Evolutionary conservation across 2,888 invertebrate genomes (phyloP), one percentile per base, ranked within the genome.

Genomic region (Bombyx huttoni): DNA sequence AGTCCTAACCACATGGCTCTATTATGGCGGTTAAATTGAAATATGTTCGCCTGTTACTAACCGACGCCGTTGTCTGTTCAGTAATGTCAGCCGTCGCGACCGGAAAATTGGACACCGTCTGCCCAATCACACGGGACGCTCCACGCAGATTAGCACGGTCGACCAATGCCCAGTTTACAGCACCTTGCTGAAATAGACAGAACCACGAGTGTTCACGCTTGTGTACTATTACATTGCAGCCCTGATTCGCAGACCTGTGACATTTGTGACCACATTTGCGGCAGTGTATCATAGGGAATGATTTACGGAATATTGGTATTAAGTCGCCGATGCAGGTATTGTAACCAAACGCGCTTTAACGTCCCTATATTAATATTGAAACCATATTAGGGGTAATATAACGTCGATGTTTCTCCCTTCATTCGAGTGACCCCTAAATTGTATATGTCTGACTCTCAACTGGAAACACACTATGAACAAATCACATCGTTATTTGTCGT

Each of bases 61-160:
- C 72, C 78, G 76, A 67, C 64, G 63, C 55, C 66, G 79, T 78
- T 81, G 81, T 80, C 78, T 73, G 77, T 63, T 70, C 78, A 80
- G 81, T 83, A 82, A 80, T 83, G 77, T 72, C 68, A 62, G 60
- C 68, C 69, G 73, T 75, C 70, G 78, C 73, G 58, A 78, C 84
- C 83, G 86, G 86, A 86, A 87, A 87, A 88, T 88, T 87, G 87
- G 80, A 86, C 85, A 79, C 68, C 74, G 81, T 78, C 79, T 80
- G 78, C 73, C 83, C 86, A 87, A 88, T 88, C 87, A 86, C 76
- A 85, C 75, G 83, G 83, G 83, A 84, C 85, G 81, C 83, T 81
- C 85, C 71, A 81, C 81, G 81, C 83, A 86, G 85, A 88, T 88
- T 87, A 85, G 87, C 79, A 75, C 77, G 75, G 71, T 81, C 79